Base-by-base conservation (phyloP, 2,797 vertebrate genomes). In the Emys orbicularis region DNA sequence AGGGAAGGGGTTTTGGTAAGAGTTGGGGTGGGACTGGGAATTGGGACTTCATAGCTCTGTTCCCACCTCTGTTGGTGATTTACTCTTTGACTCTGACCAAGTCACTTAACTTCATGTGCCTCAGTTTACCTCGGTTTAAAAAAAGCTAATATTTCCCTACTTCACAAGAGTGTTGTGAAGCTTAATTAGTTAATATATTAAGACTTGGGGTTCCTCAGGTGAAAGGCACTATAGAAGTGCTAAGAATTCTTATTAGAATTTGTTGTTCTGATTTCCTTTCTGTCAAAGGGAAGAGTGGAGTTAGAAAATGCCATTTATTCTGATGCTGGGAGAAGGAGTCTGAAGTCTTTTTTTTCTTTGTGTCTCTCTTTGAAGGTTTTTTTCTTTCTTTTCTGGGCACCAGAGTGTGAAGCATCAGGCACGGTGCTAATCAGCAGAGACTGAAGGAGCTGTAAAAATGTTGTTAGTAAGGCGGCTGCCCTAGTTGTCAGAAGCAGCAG, bases 291-390 rank as follows among this genome's bases (percentile, higher is more conserved):
- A 95, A 95, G 91, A 95, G 91, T 82, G 84, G 91, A 44, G 83
- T 94, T 94, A 95, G 95, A 96, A 96, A 96, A 96, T 91, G 81
- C 95, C 79, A 81, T 96, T 95, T 93, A 88, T 94, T 97, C 92
- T 95, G 96, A 94, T 93, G 79, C 91, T 79, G 90, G 90, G 91
- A 97, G 81, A 83, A 29, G 74, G 8, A 52, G 90, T 94, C 90
- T 93, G 93, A 95, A 95, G 88, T 53, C 2, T 18, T n/a, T n/a
- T 44, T 21, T 59, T 27, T 11, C 41, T 86, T 41, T 95, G 88
- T 92, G 84, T 57, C 83, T 93, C 89, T 79, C 83, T 79, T 61
- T 91, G 88, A 81, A 92, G 95, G 56, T 29, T 79, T 59, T 0
- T 84, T 92, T 90, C 37, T 47, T 49, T 76, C 81, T 90, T 74